phyloP scores from a whole-genome alignment of 2,113 vertebrate species.

The Rattus rattus region DNA sequence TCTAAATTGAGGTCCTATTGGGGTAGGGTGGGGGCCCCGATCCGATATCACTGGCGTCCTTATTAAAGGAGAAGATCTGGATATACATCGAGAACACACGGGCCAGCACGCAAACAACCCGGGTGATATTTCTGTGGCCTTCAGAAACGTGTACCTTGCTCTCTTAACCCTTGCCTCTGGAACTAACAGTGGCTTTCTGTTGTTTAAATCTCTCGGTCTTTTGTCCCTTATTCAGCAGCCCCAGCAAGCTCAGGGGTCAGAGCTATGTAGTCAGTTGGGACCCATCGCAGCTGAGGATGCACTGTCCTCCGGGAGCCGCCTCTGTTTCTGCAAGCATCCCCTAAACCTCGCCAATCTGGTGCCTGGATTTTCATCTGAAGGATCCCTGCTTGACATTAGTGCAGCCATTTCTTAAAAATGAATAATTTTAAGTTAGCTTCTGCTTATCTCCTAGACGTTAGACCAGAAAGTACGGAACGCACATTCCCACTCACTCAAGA shows the following conservation, averaged over 20 bases:
- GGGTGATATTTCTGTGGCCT: background rate
- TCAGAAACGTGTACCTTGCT: background rate
- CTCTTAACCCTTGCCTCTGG: background rate
- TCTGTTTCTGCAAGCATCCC: background rate
- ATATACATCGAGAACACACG: background rate
- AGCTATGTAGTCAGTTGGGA: background rate
- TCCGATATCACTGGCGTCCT: background rate
- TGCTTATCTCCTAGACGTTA: no score
- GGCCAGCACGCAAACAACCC: background rate
- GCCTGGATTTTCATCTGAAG: background rate
- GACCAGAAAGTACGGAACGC: no score
- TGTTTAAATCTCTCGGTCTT: background rate
- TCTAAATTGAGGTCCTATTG: background rate
- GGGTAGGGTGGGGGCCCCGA: background rate
- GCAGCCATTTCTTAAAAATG: no score
- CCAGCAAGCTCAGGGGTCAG: no score
- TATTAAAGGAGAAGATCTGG: background rate
- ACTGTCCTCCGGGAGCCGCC: background rate
- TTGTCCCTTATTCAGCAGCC: background rate
- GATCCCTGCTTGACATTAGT: no score
- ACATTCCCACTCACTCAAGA: no score
- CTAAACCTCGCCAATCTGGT: background rate
- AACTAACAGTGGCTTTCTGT: background rate
- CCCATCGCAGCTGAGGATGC: background rate
- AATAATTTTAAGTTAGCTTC: no score